These are phyloP conservation scores for Spodoptera littoralis DNA, from an alignment of 2,888 invertebrate species.

Conservation along the genomic window DNA sequence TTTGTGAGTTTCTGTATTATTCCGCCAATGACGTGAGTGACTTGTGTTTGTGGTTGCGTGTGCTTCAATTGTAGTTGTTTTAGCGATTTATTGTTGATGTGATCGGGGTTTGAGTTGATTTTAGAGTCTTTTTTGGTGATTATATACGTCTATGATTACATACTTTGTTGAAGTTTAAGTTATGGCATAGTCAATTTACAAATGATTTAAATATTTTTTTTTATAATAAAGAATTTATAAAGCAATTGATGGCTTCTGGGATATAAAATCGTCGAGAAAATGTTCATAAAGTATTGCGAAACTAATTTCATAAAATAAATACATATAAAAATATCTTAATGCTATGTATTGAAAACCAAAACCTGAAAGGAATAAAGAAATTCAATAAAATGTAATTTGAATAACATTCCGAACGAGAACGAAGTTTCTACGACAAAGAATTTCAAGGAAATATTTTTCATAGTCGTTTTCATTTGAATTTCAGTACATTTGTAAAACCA, in stretches of 20 bases:
- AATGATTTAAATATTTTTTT: too few relatives aligned
- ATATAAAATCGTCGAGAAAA: too few relatives aligned
- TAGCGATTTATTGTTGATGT: too few relatives aligned
- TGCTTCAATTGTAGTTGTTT: too few relatives aligned
- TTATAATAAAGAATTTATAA: too few relatives aligned
- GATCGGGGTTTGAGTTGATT: too few relatives aligned
- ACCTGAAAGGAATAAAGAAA: slow-evolving; percentile 8
- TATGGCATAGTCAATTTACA: too few relatives aligned
- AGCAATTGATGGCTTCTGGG: too few relatives aligned
- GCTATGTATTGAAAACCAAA: slow-evolving; percentile 10
- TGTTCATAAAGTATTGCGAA: too few relatives aligned
- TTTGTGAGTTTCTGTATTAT: slow-evolving; percentile 58
- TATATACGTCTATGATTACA: too few relatives aligned
- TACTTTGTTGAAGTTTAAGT: too few relatives aligned
- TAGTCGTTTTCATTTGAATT: slow-evolving; percentile 22
- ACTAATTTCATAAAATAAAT: neutral
- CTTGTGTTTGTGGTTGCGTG: slow-evolving; percentile 15
- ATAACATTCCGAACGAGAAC: slow-evolving; percentile 19
- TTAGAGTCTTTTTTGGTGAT: too few relatives aligned
- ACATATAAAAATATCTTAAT: slow-evolving; percentile 1
- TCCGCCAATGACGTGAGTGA: slow-evolving; percentile 35
- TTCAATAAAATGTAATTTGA: slow-evolving; percentile 29
- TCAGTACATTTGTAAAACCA: slow-evolving; percentile 15
- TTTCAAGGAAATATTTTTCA: slow-evolving; percentile 12
- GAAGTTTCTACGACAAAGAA: slow-evolving; percentile 9